Base-by-base conservation (phyloP, 2,797 vertebrate species). In the Strix occidentalis region DNA sequence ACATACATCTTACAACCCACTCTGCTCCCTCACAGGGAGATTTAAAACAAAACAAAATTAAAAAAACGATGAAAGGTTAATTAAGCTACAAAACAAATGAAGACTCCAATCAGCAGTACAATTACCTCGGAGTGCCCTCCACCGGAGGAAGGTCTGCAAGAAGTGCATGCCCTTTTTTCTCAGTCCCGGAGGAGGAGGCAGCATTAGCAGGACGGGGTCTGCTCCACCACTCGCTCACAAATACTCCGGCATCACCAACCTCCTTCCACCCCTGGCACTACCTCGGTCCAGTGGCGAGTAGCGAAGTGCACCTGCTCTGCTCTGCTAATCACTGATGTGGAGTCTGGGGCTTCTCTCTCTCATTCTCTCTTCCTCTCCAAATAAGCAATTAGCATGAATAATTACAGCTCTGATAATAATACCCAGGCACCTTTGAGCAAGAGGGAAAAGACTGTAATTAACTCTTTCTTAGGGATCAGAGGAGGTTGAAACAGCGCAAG, bases 331-430 rank as follows among this genome's bases (percentile, higher is more conserved):
- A 76, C 89, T 66, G 79, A 71, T 69, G 80, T 39, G 54, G 79
- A 96, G 76, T 84, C 84, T 50, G 80, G 79, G 77, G 72, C 53
- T 94, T 65, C 86, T 83, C 83, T 87, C 92, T 69, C 84, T 69
- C 64, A 5, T 41, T 72, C 89, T 68, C 82, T 61, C 92, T 92
- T 83, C 88, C 89, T 97, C 94, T 95, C 96, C 95, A 97, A 97
- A 97, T 96, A 97, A 96, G 96, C 88, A 98, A 98, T 98, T 97
- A 98, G 97, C 96, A 98, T 97, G 97, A 97, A 98, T 97, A 98
- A 98, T 97, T 97, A 98, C 91, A 95, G 96, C 93, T 95, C 86
- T 94, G 94, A 94, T 96, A 94, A 96, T 97, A 96, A 95, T 93
- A 97, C 60, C 86, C 96, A 97, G 95, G 93, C 95, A 97, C 96